A percentile compares a stretch with the other conserved stretches of the same genome.
These are phyloP conservation scores for Micrasema minimum DNA, from an alignment of 1,140 invertebrate species.

Conservation along the genomic window DNA sequence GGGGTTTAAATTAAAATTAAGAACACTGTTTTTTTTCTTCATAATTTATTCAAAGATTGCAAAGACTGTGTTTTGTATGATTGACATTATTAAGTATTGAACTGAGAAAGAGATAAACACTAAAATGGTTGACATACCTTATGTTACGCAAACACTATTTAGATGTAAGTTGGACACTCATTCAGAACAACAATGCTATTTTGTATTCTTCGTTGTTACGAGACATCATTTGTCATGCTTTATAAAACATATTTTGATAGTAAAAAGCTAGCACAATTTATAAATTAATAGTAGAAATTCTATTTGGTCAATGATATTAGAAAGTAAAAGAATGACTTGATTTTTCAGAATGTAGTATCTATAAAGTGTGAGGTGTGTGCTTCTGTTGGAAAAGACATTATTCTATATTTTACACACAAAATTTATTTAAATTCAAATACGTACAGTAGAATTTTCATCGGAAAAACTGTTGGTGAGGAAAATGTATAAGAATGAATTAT, in stretches of 20 bases:
- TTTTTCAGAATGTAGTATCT: conserved; percentile 13
- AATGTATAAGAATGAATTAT: conserved; percentile 6
- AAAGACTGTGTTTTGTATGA: conserved; percentile 53
- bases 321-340: not conserved
- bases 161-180: conserved; percentile 26
- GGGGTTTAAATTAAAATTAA: too few species aligned
- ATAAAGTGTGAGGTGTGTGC: conserved; percentile 8
- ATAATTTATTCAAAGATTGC: conserved; percentile 54
- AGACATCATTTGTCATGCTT: conserved; percentile 29
- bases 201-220: conserved; percentile 25
- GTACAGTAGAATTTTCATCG: not conserved
- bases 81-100: conserved; percentile 53
- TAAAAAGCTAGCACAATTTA: conserved; percentile 1
- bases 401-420: not conserved
- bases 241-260: conserved; percentile 3
- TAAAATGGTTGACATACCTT: conserved; percentile 53
- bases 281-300: not conserved
- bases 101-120: conserved; percentile 51
- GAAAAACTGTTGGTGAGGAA: conserved; percentile 12
- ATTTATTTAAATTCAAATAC: not conserved
- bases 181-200: conserved; percentile 37
- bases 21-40: conserved; percentile 40
- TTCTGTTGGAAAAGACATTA: conserved; percentile 23
- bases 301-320: conserved; percentile 7
- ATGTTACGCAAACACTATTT: conserved; percentile 40